phyloP scores from a whole-genome alignment of 2,113 vertebrate species.

The Pimephales promelas region DNA sequence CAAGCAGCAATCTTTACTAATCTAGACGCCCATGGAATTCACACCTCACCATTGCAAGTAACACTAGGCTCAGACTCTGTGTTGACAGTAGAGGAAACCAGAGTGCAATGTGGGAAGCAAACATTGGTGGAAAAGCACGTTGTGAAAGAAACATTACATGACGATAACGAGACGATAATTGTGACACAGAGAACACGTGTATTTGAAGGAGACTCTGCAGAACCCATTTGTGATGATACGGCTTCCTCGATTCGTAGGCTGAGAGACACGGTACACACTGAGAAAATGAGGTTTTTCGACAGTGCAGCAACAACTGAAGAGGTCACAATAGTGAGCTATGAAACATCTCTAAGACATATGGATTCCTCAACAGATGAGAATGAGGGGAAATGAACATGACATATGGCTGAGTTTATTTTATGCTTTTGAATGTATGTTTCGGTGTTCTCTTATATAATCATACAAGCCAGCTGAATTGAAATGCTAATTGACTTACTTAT shows the following conservation, averaged over 20 bases:
- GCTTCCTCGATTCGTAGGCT: conserved; percentile 72
- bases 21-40: conserved; percentile 56
- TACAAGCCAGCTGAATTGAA: conserved; percentile 25
- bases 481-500: conserved; percentile 31
- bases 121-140: conserved; percentile 64
- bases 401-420: conserved; percentile 23
- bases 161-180: conserved; percentile 68
- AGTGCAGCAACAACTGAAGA: conserved; percentile 60
- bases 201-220: conserved; percentile 58
- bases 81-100: conserved; percentile 58
- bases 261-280: conserved; percentile 73
- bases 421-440: conserved; percentile 37
- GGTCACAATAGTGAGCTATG: background rate
- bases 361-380: conserved; percentile 53
- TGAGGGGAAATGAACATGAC: conserved; percentile 38
- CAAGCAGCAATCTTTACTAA: conserved; percentile 65
- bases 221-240: conserved; percentile 67
- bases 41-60: conserved; percentile 46
- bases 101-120: conserved; percentile 41
- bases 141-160: conserved; percentile 62
- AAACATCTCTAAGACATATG: conserved; percentile 44
- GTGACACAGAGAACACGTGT: conserved; percentile 69
- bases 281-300: conserved; percentile 81
- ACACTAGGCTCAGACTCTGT: conserved; percentile 46
- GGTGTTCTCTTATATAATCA: conserved; percentile 36